Conservation (phyloP, 2,888 invertebrate species). For the Torymus texanus region DNA sequence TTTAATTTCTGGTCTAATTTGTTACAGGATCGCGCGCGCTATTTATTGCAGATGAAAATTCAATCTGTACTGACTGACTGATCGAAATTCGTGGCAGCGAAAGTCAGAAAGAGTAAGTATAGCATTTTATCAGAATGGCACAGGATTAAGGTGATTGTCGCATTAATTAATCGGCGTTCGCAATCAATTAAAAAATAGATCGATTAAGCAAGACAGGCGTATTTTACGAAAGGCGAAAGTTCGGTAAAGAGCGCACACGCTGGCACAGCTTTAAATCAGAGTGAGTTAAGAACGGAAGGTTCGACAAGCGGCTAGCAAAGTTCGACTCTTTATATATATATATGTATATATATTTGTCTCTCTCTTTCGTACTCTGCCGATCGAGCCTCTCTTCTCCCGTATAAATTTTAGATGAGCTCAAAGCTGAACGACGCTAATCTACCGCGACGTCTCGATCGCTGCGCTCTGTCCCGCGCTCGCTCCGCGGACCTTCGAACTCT, state of each 20-base stretch:
- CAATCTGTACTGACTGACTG: too few species aligned
- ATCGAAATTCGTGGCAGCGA: too few species aligned
- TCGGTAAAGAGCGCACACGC: constrained; percentile 27
- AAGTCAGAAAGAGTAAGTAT: too few species aligned
- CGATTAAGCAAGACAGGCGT: constrained; percentile 31
- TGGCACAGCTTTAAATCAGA: constrained; percentile 37
- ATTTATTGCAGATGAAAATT: too few species aligned
- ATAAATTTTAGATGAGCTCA: constrained; percentile 55
- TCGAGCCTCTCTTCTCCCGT: constrained; percentile 39
- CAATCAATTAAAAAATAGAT: constrained; percentile 25
- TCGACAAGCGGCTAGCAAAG: constrained; percentile 28
- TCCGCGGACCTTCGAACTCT: constrained; percentile 18
- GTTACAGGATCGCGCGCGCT: too few species aligned
- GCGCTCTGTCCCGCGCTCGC: constrained; percentile 16
- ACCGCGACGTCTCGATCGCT: constrained; percentile 52
- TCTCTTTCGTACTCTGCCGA: constrained; percentile 11
- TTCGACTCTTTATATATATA: neutral
- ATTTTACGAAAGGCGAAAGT: constrained; percentile 36
- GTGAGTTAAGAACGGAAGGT: constrained; percentile 40
- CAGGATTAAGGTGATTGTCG: too few species aligned
- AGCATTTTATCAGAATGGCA: too few species aligned
- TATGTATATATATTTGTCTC: constrained; percentile 4
- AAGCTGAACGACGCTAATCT: constrained; percentile 55
- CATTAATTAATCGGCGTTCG: neutral
- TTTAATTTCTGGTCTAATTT: too few species aligned